Base-by-base conservation (phyloP, 2,888 invertebrate genomes). In the Rosalia funebris region DNA sequence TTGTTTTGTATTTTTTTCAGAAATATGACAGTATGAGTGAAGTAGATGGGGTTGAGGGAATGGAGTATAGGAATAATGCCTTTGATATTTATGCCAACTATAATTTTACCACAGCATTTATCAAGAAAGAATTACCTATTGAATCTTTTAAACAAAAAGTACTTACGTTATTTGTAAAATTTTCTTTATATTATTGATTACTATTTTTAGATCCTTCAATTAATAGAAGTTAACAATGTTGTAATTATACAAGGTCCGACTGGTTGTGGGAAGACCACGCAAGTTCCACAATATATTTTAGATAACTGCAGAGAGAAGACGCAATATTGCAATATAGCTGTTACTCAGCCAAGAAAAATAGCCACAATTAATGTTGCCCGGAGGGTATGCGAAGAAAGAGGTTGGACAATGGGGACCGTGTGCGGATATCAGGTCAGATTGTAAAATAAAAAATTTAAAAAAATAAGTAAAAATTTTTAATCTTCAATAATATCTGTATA, bases 221-320 rank as follows among this genome's bases (percentile, higher is more conserved):
- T 86, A 46, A 87, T 97, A 7, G 83, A 85, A 12, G 83, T 85
- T 0, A 89, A 89, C 77, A 87, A 88, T 52, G 92, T 96, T 0
- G 86, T 92, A 0, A 86, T 98, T 9, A 88, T 99, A 41, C 91
- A 95, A 81, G 98, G 98, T 0, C 90, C 91, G 0, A 98, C 98
- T 0, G 98, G 98, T 0, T 96, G 96, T 79, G 98, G 98, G 12
- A 95, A 95, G 81, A 95, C 96, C 0, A 94, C 93, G 0, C 92
- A 93, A 81, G 92, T 95, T 0, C 96, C 97, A 0, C 97, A 97
- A 78, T 96, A 90, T 83, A 93, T 98, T 65, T 82, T 97, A n/a
- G 94, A 97, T 70, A 86, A 91, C 69, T 87, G 87, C 66, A 88
- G 85, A 54, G 82, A 85, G 44, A 84, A 85, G 17, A 84, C 85